These are phyloP conservation scores for Drosophila rhopaloa DNA, from an alignment of 1,140 invertebrate species.

Conservation along the genomic window DNA sequence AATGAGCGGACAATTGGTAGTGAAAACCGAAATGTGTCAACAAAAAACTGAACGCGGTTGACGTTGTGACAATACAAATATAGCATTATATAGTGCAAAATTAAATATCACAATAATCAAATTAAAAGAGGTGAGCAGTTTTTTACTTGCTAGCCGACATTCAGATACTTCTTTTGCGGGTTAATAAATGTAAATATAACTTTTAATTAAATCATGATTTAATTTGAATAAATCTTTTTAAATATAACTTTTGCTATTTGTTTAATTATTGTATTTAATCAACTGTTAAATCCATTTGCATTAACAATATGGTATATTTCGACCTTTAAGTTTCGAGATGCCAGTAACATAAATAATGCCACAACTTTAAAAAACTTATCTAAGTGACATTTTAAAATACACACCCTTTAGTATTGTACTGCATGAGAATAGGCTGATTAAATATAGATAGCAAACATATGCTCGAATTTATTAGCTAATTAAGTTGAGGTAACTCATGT, in stretches of 20 bases:
- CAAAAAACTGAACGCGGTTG: conserved; percentile 23
- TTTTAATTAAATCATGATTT: background rate
- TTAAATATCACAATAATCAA: conserved; percentile 48
- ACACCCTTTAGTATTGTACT: conserved; percentile 3
- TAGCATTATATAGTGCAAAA: conserved; percentile 18
- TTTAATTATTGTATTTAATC: too few species aligned
- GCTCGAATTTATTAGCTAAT: conserved; percentile 23
- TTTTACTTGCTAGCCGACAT: background rate
- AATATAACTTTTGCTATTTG: background rate
- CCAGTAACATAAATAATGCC: background rate
- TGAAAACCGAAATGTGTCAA: conserved; percentile 56
- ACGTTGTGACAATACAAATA: conserved; percentile 34
- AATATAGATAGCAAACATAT: conserved; percentile 10
- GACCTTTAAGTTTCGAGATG: background rate
- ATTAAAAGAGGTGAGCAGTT: background rate
- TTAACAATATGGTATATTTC: too few species aligned
- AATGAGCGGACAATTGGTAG: conserved; percentile 57
- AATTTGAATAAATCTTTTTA: background rate
- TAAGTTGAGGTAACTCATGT: conserved; percentile 34
- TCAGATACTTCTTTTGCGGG: background rate
- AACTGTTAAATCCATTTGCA: too few species aligned
- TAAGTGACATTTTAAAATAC: background rate
- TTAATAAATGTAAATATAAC: background rate
- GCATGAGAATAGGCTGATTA: conserved; percentile 8
- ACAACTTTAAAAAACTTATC: background rate